Evolutionary conservation across 2,888 invertebrate species (phyloP).

Genomic region (Notodonta ziczac): DNA sequence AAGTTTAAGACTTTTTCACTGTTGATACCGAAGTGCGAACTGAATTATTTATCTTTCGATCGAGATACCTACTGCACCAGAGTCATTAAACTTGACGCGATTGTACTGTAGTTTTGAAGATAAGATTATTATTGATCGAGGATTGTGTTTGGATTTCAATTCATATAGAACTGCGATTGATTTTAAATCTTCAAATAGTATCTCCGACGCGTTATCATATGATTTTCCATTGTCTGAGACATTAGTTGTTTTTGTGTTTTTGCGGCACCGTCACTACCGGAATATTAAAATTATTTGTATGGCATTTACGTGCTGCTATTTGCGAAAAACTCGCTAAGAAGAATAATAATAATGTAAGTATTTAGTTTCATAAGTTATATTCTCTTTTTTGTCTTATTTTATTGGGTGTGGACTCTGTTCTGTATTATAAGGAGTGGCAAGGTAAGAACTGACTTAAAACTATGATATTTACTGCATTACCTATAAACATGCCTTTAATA

Average conservation of each 20-base stretch:
- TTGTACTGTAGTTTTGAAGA: constrained; percentile 34
- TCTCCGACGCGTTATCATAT: constrained; percentile 14
- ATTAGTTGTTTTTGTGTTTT: constrained; percentile 33
- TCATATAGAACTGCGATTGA: constrained; percentile 16
- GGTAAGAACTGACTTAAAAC: too few relatives aligned
- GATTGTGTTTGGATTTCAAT: constrained; percentile 31
- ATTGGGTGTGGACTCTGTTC: neutral
- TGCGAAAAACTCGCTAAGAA: constrained; percentile 13
- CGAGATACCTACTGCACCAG: constrained; percentile 19
- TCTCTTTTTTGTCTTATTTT: neutral
- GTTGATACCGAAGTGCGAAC: constrained; percentile 21
- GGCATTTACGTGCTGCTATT: constrained; percentile 19
- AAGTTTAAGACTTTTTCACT: constrained; percentile 6
- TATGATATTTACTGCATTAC: too few relatives aligned
- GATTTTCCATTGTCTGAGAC: constrained; percentile 18
- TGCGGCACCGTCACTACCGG: constrained; percentile 26
- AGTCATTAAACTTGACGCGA: constrained; percentile 20
- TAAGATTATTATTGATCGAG: constrained; percentile 50
- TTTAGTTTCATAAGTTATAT: constrained; percentile 4
- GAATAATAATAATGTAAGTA: constrained; percentile 15
- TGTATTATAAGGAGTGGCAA: too few relatives aligned
- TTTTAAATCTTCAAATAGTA: constrained; percentile 14
- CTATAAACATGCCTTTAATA: too few relatives aligned
- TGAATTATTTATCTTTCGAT: constrained; percentile 12
- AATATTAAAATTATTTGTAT: constrained; percentile 28